phyloP scores from a whole-genome alignment of 2,113 vertebrate species.

The Oceanodroma tethys region DNA sequence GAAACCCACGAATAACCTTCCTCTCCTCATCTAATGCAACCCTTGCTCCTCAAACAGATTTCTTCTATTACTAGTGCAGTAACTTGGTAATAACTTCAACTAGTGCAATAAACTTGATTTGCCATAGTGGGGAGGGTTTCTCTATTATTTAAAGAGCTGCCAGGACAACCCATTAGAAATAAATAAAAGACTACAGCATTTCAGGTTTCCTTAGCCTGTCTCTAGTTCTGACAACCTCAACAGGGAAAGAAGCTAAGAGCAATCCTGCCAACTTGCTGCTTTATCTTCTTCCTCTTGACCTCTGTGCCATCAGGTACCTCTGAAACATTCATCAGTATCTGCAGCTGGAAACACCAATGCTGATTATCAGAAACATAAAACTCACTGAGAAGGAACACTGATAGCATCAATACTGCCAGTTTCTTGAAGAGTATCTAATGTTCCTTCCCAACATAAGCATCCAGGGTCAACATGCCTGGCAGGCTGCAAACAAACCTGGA shows the following conservation, averaged over 20 bases:
- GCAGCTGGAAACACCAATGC: conserved; percentile 1
- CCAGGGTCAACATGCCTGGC: neutral
- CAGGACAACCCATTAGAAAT: neutral
- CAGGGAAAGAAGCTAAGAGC: neutral
- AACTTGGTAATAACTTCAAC: neutral
- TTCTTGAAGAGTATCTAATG: neutral
- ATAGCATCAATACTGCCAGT: neutral
- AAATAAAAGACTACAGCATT: neutral
- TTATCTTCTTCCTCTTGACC: conserved; percentile 18
- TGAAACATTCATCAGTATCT: conserved; percentile 5
- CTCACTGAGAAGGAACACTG: neutral
- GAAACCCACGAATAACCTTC: neutral
- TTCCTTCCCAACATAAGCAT: neutral
- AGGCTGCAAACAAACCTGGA: conserved; percentile 15
- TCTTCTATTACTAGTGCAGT: neutral
- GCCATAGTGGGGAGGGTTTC: neutral
- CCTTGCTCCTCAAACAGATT: neutral
- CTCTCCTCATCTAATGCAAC: neutral
- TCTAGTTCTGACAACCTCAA: neutral
- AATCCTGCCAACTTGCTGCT: neutral
- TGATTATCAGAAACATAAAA: conserved; percentile 24
- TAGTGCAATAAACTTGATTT: neutral
- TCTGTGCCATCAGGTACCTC: neutral
- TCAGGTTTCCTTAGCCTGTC: neutral
- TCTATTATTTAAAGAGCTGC: neutral